phyloP scores from a whole-genome alignment of 2,888 invertebrate species.

The Lordiphosa andalusiaca region DNA sequence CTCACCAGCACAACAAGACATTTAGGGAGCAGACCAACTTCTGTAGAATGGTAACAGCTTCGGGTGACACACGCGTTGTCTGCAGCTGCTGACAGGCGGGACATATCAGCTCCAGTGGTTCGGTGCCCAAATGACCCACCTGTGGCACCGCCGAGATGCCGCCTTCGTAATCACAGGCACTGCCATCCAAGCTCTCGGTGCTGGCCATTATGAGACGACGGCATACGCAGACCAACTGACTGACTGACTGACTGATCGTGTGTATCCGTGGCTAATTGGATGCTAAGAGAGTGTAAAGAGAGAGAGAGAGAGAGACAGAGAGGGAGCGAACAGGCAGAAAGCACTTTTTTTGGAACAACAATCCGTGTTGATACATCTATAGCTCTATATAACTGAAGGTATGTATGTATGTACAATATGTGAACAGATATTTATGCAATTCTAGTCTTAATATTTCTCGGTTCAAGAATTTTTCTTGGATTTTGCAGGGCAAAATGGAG shows the following conservation, averaged over 20 bases:
- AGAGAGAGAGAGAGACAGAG: background rate
- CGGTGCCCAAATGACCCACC: constrained; percentile 65
- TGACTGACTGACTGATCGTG: constrained; percentile 5
- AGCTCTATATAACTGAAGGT: too few relatives aligned
- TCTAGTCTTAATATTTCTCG: too few relatives aligned
- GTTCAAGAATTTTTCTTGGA: too few relatives aligned
- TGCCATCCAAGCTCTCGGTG: constrained; percentile 59
- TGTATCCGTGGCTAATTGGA: constrained; percentile 18
- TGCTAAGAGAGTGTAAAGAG: too few relatives aligned
- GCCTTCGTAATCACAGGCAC: constrained; percentile 43
- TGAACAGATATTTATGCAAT: too few relatives aligned
- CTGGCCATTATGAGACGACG: constrained; percentile 58
- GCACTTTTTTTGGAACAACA: too few relatives aligned
- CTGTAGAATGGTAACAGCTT: constrained; percentile 68
- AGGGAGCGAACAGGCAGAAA: background rate
- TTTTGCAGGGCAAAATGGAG: too few relatives aligned
- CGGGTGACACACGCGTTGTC: constrained; percentile 50
- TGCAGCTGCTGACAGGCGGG: constrained; percentile 67
- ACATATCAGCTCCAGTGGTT: constrained; percentile 66
- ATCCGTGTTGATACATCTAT: too few relatives aligned
- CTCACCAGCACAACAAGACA: constrained; percentile 73
- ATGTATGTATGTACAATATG: too few relatives aligned
- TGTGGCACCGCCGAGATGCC: constrained; percentile 60
- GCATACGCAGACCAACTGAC: constrained; percentile 43
- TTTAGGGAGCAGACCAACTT: constrained; percentile 63